phyloP scores from a whole-genome alignment of 2,113 vertebrate genomes.

The Vireo altiloquus region DNA sequence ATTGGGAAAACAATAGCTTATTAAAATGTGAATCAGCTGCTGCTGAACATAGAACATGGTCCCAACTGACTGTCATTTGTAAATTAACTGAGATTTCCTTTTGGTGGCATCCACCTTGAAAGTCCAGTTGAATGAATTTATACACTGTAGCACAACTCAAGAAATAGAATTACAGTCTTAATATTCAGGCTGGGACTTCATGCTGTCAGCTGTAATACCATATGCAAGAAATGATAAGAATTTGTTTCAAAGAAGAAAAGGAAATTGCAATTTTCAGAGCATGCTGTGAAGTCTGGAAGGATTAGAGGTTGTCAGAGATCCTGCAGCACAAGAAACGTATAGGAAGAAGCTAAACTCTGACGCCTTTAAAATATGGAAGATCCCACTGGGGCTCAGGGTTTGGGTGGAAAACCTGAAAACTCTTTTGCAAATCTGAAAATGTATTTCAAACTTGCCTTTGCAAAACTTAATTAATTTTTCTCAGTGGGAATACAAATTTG shows the following conservation, averaged over 20 bases:
- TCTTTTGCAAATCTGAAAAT: neutral
- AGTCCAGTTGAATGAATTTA: neutral
- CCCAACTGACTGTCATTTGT: neutral
- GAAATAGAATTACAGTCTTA: neutral
- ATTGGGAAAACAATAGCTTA: neutral
- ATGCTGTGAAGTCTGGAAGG: constrained; percentile 16
- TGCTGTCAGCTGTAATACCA: neutral
- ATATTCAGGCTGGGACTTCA: neutral
- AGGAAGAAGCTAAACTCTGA: neutral
- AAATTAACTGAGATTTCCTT: neutral
- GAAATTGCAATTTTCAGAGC: constrained; percentile 24
- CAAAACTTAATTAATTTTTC: neutral
- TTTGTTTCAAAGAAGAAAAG: constrained; percentile 26
- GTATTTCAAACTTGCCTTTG: neutral
- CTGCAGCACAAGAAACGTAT: neutral
- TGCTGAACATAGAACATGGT: neutral
- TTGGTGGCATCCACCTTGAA: neutral
- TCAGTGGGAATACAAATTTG: neutral
- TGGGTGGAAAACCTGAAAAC: neutral
- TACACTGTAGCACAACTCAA: neutral
- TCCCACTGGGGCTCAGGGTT: neutral
- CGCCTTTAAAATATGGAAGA: neutral
- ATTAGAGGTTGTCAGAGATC: constrained; percentile 22
- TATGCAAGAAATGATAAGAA: constrained; percentile 47
- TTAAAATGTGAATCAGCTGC: neutral